Evolutionary conservation across 2,113 vertebrate species (phyloP).

Genomic region (Phalacrocorax pelagicus): DNA sequence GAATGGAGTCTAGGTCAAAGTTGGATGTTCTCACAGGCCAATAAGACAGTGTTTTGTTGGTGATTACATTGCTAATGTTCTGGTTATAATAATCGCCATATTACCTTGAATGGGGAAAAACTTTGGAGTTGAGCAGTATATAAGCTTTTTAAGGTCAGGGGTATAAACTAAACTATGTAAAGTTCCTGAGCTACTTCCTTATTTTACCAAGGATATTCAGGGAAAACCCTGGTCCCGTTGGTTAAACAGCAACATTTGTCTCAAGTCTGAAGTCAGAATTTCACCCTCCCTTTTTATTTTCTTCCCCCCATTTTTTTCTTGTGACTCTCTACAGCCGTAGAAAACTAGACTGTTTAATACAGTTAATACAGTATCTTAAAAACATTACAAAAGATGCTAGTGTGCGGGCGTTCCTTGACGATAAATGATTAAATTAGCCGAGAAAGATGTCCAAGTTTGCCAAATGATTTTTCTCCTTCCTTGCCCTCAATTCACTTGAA

Average conservation of each 20-base stretch:
- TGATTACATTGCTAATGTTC: background rate
- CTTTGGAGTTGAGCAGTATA: background rate
- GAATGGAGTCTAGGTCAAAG: background rate
- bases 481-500: background rate
- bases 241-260: background rate
- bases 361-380: background rate
- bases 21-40: background rate
- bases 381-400: background rate
- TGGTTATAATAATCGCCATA: background rate
- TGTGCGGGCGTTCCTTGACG: background rate
- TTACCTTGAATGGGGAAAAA: background rate
- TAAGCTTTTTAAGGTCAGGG: background rate
- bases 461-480: background rate
- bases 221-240: background rate
- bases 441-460: background rate
- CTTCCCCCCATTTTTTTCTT: no score
- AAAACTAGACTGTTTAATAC: background rate
- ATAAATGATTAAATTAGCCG: background rate
- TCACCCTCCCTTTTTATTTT: fast-evolving
- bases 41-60: background rate
- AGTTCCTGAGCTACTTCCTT: background rate
- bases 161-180: background rate
- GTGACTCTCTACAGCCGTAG: fast-evolving
- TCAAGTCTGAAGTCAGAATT: background rate
- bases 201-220: background rate